Evolutionary conservation across 2,113 vertebrate genomes (phyloP), one percentile per base, ranked within the genome.

Genomic region (Gopherus evgoodei): DNA sequence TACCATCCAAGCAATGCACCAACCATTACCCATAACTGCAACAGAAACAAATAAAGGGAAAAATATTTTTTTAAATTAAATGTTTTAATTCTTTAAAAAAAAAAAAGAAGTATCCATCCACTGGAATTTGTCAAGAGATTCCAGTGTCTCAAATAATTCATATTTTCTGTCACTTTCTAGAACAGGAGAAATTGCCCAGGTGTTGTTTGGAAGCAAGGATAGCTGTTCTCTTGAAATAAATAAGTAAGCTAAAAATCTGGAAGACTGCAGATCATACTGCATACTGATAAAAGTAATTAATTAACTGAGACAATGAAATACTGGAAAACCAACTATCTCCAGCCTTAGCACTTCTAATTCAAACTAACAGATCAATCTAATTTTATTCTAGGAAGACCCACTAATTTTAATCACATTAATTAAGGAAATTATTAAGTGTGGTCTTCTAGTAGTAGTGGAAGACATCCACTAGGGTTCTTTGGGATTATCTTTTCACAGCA

Each of bases 321-420:
- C 31, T 53, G 84, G 25, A 79, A 82, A 87, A 21, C n/a, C 25
- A 76, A n/a, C 75, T 78, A 78, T 87, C n/a, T 91, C 83, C 53
- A 78, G 22, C 52, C 19, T 87, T 49, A 35, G 12, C 35, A 44
- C 11, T 85, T 10, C 62, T 21, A 94, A 95, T 81, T 5, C 83
- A 38, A 7, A 83, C 2, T 59, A 87, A 59, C 25, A 91, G 35
- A 2, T 2, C 29, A 90, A 84, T 89, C 49, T 89, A 27, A 90
- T 17, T 89, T 92, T 83, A 75, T 12, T 81, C 90, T 72, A 49
- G 62, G 72, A 38, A 75, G 1, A 81, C 3, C 42, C 21, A 85
- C 79, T 89, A 24, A 11, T 81, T 93, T 76, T 89, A 90, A 65
- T 91, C 7, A n/a, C 16, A 49, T 81, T 88, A 94, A 91, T 93